Base-by-base conservation (phyloP, 2,888 invertebrate species). In the Carpatolechia fugitivella region DNA sequence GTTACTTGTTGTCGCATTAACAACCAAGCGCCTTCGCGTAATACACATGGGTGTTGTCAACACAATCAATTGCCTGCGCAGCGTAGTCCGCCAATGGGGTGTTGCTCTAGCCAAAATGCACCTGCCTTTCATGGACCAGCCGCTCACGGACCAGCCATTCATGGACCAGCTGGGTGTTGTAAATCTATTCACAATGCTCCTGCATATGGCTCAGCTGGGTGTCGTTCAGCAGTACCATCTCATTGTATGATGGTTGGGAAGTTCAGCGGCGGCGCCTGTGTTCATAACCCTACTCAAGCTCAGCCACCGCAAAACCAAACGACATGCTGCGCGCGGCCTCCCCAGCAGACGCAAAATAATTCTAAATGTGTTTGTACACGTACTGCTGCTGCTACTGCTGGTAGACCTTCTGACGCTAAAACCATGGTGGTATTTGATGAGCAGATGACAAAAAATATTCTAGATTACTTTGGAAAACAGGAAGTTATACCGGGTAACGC, bases 371-470 rank as follows among this genome's bases (percentile, higher is more conserved):
- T 10, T 13, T 44, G 16, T 11, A 3, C 48, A 16, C n/a, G n/a
- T n/a, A 30, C 8, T 6, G 35, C 35, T 35, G 49, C 24, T 29
- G 35, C 35, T 49, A 16, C 49, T 49, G 20, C 35, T 49, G 35
- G 20, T 18, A 68, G 69, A 54, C 60, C 65, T n/a, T 64, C 74
- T 10, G 29, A 44, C 13, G 29, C 44, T n/a, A 33, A 48, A 35
- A 16, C 40, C 16, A 60, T 77, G 57, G 74, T 76, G 59, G 65
- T 69, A 8, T 74, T 84, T 38, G 82, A 85, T 54, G 75, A 84
- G 52, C 65, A 78, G 58, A 78, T 73, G 13, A 61, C 80, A 33
- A 59, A 75, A 35, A 58, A 65, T 44, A 82, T 87, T 58, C 54
- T 78, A 18, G 60, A 72, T 51, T 74, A 83, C 46, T 47, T 76